Conservation (phyloP, 2,797 vertebrate species). For the Fundulus diaphanus region DNA sequence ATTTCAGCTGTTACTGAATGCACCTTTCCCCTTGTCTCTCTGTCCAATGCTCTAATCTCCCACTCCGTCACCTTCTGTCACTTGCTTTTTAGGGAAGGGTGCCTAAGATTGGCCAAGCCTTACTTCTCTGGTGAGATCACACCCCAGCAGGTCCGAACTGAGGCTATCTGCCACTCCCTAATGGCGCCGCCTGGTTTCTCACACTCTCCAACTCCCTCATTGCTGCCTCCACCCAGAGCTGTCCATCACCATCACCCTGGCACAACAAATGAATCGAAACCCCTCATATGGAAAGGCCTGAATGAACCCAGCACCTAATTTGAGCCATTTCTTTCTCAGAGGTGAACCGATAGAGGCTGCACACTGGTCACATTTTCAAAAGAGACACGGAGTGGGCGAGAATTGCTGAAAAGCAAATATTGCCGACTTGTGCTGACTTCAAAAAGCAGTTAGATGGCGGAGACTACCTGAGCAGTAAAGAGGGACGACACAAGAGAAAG, state of each 20-base stretch:
- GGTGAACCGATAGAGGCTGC: slow-evolving; percentile 62
- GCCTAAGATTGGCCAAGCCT: slow-evolving; percentile 42
- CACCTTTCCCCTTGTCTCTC: slow-evolving; percentile 19
- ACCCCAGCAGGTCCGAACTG: slow-evolving; percentile 68
- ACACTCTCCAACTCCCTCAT: slow-evolving; percentile 29
- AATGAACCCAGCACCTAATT: slow-evolving; percentile 64
- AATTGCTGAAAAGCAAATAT: slow-evolving; percentile 77
- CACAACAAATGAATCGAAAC: slow-evolving; percentile 43
- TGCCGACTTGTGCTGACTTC: slow-evolving; percentile 72
- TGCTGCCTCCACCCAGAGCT: slow-evolving; percentile 29
- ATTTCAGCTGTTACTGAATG: slow-evolving; percentile 13
- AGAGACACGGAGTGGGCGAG: slow-evolving; percentile 66
- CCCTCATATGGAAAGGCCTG: slow-evolving; percentile 44
- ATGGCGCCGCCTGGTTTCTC: slow-evolving; percentile 62
- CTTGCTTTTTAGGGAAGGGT: slow-evolving; percentile 25
- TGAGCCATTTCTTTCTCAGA: slow-evolving; percentile 60
- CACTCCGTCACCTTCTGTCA: slow-evolving; percentile 44
- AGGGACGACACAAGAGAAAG: slow-evolving; percentile 68
- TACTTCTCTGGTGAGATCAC: slow-evolving; percentile 69
- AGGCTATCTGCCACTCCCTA: slow-evolving; percentile 65
- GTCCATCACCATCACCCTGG: slow-evolving; percentile 47
- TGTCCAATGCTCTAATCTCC: slow-evolving; percentile 23
- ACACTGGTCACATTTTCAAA: slow-evolving; percentile 71
- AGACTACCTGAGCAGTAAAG: slow-evolving; percentile 68
- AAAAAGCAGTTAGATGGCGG: slow-evolving; percentile 73